Evolutionary conservation across 1,140 invertebrate species (phyloP).

Genomic region (Aplysia californica): DNA sequence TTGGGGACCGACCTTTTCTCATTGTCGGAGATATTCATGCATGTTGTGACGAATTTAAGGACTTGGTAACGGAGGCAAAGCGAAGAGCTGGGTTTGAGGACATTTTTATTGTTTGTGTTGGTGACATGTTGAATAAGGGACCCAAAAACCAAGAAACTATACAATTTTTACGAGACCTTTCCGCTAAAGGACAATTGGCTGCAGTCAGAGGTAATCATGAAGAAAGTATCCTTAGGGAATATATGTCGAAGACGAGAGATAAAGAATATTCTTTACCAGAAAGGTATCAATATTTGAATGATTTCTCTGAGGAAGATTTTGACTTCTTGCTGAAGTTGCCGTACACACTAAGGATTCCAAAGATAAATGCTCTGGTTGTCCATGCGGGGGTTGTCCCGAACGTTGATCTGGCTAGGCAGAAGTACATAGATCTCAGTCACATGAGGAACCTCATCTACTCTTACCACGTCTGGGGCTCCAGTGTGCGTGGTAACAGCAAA

Average conservation of each 20-base stretch:
- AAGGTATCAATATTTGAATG: constrained; percentile 56
- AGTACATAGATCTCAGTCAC: constrained; percentile 51
- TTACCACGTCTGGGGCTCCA: constrained; percentile 27
- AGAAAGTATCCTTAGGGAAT: constrained; percentile 44
- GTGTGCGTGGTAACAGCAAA: constrained; percentile 36
- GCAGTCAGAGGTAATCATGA: constrained; percentile 61
- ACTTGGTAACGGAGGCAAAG: constrained; percentile 46
- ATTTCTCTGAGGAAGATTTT: constrained; percentile 54
- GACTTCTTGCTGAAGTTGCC: constrained; percentile 59
- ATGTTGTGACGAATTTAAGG: constrained; percentile 62
- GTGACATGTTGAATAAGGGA: constrained; percentile 66
- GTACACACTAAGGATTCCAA: constrained; percentile 64
- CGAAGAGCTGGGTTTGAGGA: constrained; percentile 21
- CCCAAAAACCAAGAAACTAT: constrained; percentile 61
- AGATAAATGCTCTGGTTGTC: constrained; percentile 59
- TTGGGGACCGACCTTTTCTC: constrained; percentile 48
- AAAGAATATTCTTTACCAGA: constrained; percentile 38
- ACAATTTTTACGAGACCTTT: constrained; percentile 14
- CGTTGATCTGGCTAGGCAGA: constrained; percentile 44
- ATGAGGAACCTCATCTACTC: constrained; percentile 63
- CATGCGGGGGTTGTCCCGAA: constrained; percentile 67
- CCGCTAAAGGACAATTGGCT: constrained; percentile 13
- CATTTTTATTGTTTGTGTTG: constrained; percentile 62
- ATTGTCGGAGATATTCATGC: constrained; percentile 68
- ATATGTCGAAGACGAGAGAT: constrained; percentile 26